Base-by-base conservation (phyloP, 35 echinoderm and acorn worm species). In the Stichopus chloronotus region DNA sequence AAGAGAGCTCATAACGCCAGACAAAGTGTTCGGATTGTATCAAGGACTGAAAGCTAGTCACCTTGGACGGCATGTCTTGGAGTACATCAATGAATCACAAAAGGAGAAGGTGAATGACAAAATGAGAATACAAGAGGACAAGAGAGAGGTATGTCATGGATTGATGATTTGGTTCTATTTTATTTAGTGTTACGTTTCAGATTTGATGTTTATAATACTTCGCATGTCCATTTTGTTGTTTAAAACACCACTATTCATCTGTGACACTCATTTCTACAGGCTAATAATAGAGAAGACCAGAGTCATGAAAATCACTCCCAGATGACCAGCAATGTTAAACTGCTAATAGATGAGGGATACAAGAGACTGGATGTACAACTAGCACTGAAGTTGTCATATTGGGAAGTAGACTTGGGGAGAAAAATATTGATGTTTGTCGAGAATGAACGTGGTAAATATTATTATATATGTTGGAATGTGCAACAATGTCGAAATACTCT, bases 1-100 rank as follows among this genome's bases (percentile, higher is more conserved):
- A 83, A 83, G 79, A 57, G 22, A 83, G 7, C 79, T 83, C 22
- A 83, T 83, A 8, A 83, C 3, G 79, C 79, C 79, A 83, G 55
- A 53, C 17, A 83, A 83, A 83, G 14, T 83, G 79, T 30, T 83
- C 52, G 23, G 23, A 57, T 30, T 57, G 55, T 57, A 83, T 19
- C 5, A 83, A 6, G 22, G 79, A 83, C 17, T 83, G 25, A 83
- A 83, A 57, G 79, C 79, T 16, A 83, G 8, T 57, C 79, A 83
- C 25, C 79, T 83, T 7, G 79, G 9, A 43, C 23, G 79, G 21
- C 16, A 6, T 16, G 68, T 72, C 21, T 20, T 72, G 12, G 68
- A 72, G 21, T 72, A 72, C 68, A n/a, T 72, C 21, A 13, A 1
- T 72, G 68, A 14, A 72, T 72, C 68, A 72, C 16, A 72, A 20